Base-by-base conservation (phyloP, 2,113 vertebrate genomes). In the Enhydra lutris region DNA sequence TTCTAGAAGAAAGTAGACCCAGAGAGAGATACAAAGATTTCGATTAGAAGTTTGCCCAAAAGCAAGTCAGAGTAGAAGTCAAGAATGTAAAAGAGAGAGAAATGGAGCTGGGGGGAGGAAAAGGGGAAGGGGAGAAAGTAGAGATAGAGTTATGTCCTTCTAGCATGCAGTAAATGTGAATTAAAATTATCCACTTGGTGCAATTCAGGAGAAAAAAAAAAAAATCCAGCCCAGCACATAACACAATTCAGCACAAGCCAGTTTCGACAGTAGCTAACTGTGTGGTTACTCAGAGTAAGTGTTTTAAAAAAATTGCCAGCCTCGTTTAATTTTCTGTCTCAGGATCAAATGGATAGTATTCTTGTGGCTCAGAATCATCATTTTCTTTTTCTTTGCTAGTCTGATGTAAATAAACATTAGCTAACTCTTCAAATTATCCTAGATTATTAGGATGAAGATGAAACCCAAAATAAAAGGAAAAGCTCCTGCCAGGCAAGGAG, bases 1-100 rank as follows among this genome's bases (percentile, higher is more conserved):
- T 98, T 98, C 95, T 96, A 94, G 74, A 98, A 96, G 89, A 96
- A 97, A 98, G 92, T 83, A 94, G 83, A 96, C 76, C 36, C 74
- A 67, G 52, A 96, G 81, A 97, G 69, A 87, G 67, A 97, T 85
- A 95, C 52, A 92, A 92, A 85, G 83, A 93, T 94, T 97, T 96
- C 34, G 42, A 97, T 95, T 89, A 87, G 96, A 97, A 93, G 55
- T 92, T 91, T 97, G 39, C 84, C 78, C 85, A 59, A 95, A 97
- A 95, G 78, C 71, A 85, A 95, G 86, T 95, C 80, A 78, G 95
- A 96, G 82, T 89, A 88, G 78, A 94, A 92, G 13, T 5, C 47
- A 88, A 94, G 52, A 45, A 47, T 80, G n/a, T 80, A 65, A 21
- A 90, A 50, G 69, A 89, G 95, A 90, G 20, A 84, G 5, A 55